These are phyloP conservation scores for Sphaeramia orbicularis DNA, from an alignment of 2,797 vertebrate species.

Conservation along the genomic window DNA sequence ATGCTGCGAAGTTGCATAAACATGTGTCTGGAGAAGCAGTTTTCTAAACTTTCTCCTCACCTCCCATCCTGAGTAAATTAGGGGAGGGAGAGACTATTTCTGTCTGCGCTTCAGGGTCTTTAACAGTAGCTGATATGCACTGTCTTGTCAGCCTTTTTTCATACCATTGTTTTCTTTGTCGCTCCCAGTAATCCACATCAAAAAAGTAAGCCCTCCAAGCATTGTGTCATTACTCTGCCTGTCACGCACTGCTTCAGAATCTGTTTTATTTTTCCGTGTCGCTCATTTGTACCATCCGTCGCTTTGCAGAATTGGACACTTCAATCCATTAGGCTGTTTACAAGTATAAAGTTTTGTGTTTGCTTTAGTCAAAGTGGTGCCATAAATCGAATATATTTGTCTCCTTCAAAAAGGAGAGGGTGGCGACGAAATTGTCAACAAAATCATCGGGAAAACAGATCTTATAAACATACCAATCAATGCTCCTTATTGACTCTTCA, in stretches of 20 bases:
- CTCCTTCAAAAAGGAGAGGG: conserved; percentile 55
- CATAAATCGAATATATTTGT: conserved; percentile 68
- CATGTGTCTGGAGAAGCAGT: conserved; percentile 36
- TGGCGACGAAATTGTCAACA: conserved; percentile 62
- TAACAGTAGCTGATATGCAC: conserved; percentile 63
- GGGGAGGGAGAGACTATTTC: conserved; percentile 63
- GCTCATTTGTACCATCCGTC: conserved; percentile 62
- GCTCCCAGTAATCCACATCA: conserved; percentile 69
- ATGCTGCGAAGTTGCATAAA: conserved; percentile 37
- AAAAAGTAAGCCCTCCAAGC: conserved; percentile 62
- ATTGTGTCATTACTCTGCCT: conserved; percentile 66
- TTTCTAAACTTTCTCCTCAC: conserved; percentile 49
- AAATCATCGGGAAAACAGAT: conserved; percentile 42
- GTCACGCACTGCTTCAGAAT: conserved; percentile 64
- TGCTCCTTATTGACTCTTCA: conserved; percentile 52
- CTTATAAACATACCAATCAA: conserved; percentile 49
- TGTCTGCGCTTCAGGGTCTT: conserved; percentile 61
- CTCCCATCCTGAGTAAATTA: conserved; percentile 59
- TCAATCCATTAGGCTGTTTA: conserved; percentile 75
- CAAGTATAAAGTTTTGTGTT: conserved; percentile 58
- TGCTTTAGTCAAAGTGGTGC: conserved; percentile 59
- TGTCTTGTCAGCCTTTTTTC: conserved; percentile 72
- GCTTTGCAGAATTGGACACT: conserved; percentile 68
- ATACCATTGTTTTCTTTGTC: conserved; percentile 63
- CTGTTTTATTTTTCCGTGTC: conserved; percentile 56